Percentiles rank a stretch among this genome's conserved stretches.
These are phyloP conservation scores for Mus spretus DNA, from an alignment of 2,797 vertebrate genomes.

Conservation along the genomic window DNA sequence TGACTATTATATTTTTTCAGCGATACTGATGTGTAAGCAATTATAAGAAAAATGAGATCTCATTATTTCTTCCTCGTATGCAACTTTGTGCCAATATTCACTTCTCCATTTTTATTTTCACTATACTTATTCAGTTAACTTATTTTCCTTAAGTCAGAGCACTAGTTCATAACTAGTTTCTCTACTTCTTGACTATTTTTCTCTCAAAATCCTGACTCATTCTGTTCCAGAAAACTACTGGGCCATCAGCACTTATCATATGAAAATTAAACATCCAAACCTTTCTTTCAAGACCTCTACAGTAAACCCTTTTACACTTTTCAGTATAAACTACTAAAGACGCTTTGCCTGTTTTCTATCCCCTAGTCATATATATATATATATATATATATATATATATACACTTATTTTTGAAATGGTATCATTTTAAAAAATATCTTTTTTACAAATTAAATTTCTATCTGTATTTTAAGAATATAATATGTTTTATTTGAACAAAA, in stretches of 20 bases:
- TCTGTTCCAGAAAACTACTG: not conserved
- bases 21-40: not conserved
- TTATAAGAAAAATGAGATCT: not conserved
- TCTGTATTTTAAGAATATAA: not conserved
- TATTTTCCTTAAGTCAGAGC: not conserved
- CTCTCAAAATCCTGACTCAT: not conserved
- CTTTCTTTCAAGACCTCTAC: not conserved
- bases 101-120: not conserved
- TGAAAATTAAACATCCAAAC: not conserved
- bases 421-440: not conserved
- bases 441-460: constrained; percentile 27
- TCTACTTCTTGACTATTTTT: not conserved
- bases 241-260: not conserved
- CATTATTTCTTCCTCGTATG: not conserved
- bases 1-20: not conserved
- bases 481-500: not conserved
- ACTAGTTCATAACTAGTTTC: not conserved
- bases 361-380: not conserved
- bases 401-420: not conserved
- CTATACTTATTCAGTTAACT: not conserved
- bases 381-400: too few relatives aligned
- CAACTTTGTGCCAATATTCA: not conserved
- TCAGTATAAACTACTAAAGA: not conserved
- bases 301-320: not conserved
- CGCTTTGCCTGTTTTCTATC: not conserved